Evolutionary conservation across 2,797 vertebrate species (phyloP).

Genomic region (Syndactyla subalaris): DNA sequence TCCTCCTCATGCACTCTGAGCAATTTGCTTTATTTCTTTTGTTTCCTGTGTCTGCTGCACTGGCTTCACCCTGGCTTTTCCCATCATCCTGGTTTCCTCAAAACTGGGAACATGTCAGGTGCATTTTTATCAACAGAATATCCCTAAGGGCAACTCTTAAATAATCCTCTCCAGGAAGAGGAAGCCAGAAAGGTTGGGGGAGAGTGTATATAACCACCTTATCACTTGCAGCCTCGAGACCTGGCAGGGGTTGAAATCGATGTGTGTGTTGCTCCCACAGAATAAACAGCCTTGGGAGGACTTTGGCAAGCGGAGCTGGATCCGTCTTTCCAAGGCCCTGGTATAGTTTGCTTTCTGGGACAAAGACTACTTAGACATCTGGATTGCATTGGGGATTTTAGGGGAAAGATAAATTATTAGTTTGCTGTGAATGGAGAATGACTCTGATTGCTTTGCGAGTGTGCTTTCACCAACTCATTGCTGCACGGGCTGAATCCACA

Average conservation of each 20-base stretch:
- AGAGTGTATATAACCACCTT: not conserved
- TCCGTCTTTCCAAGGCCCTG: not conserved
- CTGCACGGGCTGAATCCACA: fast-evolving
- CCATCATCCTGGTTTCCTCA: not conserved
- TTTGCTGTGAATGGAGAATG: constrained; percentile 15
- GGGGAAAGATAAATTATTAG: not conserved
- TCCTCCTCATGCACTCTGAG: not conserved
- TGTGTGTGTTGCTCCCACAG: not conserved
- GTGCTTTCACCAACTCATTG: not conserved
- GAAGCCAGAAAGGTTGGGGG: not conserved
- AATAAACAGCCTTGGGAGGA: not conserved
- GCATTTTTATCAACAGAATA: not conserved
- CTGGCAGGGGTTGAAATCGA: not conserved
- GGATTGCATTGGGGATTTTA: constrained; percentile 20
- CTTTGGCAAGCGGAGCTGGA: not conserved
- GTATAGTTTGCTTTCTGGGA: constrained; percentile 24
- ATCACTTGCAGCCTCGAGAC: not conserved
- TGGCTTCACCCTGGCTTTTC: not conserved
- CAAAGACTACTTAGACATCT: constrained; percentile 36
- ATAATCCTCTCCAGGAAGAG: not conserved
- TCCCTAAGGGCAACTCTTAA: not conserved
- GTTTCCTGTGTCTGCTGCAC: not conserved
- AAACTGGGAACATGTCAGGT: not conserved
- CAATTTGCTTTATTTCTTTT: not conserved
- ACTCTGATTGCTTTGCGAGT: not conserved